These are phyloP conservation scores for Neodiprion lecontei DNA, from an alignment of 1,140 invertebrate species.

Conservation along the genomic window DNA sequence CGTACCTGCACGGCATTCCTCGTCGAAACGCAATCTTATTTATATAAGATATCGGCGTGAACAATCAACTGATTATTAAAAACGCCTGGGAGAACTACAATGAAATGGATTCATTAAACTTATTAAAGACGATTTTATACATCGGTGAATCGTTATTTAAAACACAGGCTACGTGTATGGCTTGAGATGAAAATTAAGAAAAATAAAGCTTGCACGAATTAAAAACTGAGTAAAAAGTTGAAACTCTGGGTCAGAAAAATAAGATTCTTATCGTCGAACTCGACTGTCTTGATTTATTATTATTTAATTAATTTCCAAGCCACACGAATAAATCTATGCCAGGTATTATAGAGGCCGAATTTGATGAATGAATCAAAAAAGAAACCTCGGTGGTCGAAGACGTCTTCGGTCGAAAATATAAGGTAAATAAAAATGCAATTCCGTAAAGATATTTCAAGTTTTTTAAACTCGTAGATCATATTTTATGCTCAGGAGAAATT, in stretches of 20 bases:
- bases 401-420: too few relatives aligned
- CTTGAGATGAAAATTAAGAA: neutral
- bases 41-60: neutral
- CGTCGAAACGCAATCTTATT: neutral
- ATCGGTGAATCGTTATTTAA: neutral
- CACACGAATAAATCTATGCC: too few relatives aligned
- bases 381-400: too few relatives aligned
- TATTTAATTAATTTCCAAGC: too few relatives aligned
- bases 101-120: neutral
- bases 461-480: too few relatives aligned
- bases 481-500: too few relatives aligned
- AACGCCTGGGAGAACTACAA: neutral
- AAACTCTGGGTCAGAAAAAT: neutral
- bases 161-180: neutral
- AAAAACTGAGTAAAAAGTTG: neutral
- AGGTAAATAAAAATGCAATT: too few relatives aligned
- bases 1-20: neutral
- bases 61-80: neutral
- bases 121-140: neutral
- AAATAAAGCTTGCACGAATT: neutral
- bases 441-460: too few relatives aligned
- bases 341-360: too few relatives aligned
- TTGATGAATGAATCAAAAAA: too few relatives aligned
- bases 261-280: neutral
- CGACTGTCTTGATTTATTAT: too few relatives aligned